Base-by-base conservation (phyloP, 2,888 invertebrate genomes). In the Actias luna region DNA sequence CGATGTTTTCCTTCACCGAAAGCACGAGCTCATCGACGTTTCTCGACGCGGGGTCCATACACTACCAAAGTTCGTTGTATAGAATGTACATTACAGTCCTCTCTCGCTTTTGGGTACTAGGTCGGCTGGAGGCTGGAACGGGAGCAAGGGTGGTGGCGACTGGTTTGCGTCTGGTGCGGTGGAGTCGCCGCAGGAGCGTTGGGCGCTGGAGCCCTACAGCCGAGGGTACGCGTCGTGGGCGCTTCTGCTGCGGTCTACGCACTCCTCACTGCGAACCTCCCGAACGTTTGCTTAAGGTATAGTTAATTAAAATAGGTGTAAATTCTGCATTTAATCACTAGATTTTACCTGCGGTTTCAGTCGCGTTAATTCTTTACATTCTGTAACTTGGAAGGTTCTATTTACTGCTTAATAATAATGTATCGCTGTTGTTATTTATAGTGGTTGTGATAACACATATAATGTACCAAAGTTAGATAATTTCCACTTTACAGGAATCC, bases 171-270 rank as follows among this genome's bases (percentile, higher is more conserved):
- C 69, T 98, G 98, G 92, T 78, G 94, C 69, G 94, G 94, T 12
- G 97, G 98, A 27, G 96, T 97, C 68, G 88, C 95, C 57, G 95
- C 95, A 60, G 96, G 96, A 69, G 95, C 97, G 36, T 88, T 97
- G 66, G 96, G 96, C 57, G 96, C 96, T 1, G 95, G 95, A 31
- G 94, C 95, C 63, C 93, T 96, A 77, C 96, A 96, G 83, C 96
- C 96, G 31, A 91, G 92, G 65, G 95, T 96, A 65, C 94, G 95
- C 75, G 94, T 98, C 72, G 95, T 97, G 59, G 98, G 98, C 25
- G 97, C 98, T 42, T 98, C 98, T 0, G 98, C 97, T 1, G 98
- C 98, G 8, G 97, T 98, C 63, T 98, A 98, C 85, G 96, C 97
- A 29, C 89, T 98, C 69, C 94, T 98, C 66, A 96, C 97, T 60